Base-by-base conservation (phyloP, 1,140 invertebrate genomes). In the Drosophila nikananu region DNA sequence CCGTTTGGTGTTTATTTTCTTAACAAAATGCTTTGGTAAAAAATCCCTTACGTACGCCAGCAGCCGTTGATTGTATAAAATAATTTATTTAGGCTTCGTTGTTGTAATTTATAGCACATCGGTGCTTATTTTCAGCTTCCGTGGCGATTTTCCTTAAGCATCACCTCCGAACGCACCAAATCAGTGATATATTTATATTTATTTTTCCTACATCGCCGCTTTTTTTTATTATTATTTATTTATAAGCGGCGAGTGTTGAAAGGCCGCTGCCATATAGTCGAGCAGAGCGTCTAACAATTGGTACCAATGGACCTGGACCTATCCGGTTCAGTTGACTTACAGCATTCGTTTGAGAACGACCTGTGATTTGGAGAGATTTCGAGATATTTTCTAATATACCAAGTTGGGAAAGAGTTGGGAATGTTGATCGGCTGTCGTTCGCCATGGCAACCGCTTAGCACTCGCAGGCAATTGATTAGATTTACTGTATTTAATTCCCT, bases 321-420 rank as follows among this genome's bases (percentile, higher is more conserved):
- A 80, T 67, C 63, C 55, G 68, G 74, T 74, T 90, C 90, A 91
- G 89, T 91, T 91, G 81, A 91, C 84, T 89, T 91, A 91, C 89
- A 91, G 89, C 80, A 81, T 70, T 84, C 90, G 82, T 60, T 71
- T 66, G 46, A 81, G 82, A 81, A 89, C 57, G 77, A 84, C 70
- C 80, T 30, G 60, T 19, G 54, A 51, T 27, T 57, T n/a, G 37
- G 41, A 62, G 59, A 42, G 49, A 60, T 51, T 32, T 54, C 13
- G 35, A 41, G 42, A 49, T 19, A 57, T 39, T 25, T 63, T 60
- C 46, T 54, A 8, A 44, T 55, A 55, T 19, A 39, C 12, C 39
- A 54, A 59, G 58, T 55, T 59, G 58, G 10, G 42, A 48, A 62
- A 51, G 52, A 59, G 48, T 35, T 52, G 23, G 62, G 62, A 70